Evolutionary conservation across 2,113 vertebrate genomes (phyloP).

Genomic region (Laticauda colubrina): DNA sequence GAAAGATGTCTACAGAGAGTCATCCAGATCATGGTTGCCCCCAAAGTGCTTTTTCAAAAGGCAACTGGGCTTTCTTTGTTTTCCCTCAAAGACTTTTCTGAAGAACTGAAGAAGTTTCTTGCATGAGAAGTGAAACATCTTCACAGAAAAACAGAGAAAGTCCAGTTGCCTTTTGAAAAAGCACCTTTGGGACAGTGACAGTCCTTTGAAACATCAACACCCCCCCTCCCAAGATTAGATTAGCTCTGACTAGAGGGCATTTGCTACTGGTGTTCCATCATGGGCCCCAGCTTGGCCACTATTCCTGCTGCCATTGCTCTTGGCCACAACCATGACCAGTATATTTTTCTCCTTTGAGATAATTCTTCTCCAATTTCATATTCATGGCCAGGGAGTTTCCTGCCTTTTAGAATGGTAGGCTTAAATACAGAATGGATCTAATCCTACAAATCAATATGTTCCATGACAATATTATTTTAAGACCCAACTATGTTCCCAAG

Average conservation of each 20-base stretch:
- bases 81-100: background rate
- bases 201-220: background rate
- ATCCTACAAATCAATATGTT: slow-evolving; percentile 39
- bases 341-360: slow-evolving; percentile 35
- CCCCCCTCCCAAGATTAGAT: background rate
- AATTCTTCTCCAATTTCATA: slow-evolving; percentile 46
- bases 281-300: background rate
- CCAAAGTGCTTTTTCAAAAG: background rate
- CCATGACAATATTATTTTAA: slow-evolving; percentile 31
- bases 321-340: slow-evolving; percentile 21
- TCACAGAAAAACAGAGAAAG: background rate
- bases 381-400: slow-evolving; percentile 39
- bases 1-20: background rate
- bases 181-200: background rate
- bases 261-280: background rate
- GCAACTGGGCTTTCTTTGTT: background rate
- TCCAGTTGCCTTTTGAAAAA: background rate
- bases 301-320: background rate
- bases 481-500: slow-evolving; percentile 13
- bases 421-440: slow-evolving; percentile 51
- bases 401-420: slow-evolving; percentile 43
- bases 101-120: background rate
- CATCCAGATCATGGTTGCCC: background rate
- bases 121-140: background rate
- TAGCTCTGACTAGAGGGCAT: background rate